These are phyloP conservation scores for Progne subis DNA, from an alignment of 2,113 vertebrate genomes.

Conservation along the genomic window DNA sequence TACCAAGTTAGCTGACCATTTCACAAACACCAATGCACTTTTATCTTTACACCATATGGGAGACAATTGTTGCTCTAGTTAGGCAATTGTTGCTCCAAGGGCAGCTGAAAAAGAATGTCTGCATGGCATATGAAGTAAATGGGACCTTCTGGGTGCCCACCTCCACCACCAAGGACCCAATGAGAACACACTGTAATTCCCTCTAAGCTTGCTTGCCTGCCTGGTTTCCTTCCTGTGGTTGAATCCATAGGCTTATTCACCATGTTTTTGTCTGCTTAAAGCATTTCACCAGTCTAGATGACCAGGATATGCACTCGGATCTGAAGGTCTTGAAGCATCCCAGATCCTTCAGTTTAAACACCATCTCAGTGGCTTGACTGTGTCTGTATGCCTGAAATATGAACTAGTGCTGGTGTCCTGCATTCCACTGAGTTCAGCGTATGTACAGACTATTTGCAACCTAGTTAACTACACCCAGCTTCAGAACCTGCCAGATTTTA, in stretches of 20 bases:
- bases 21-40: background rate
- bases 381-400: background rate
- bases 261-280: background rate
- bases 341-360: background rate
- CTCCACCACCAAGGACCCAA: background rate
- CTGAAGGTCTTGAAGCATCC: background rate
- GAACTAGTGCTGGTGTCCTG: background rate
- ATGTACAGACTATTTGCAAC: background rate
- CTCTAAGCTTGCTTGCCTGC: background rate
- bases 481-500: background rate
- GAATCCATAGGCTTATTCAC: background rate
- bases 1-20: background rate
- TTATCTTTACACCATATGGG: background rate
- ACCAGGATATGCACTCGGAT: background rate
- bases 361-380: background rate
- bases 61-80: background rate
- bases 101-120: accelerated
- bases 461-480: background rate
- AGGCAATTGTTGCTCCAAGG: background rate
- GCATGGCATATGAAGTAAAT: background rate
- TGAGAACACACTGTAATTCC: background rate
- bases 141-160: background rate
- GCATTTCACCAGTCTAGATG: background rate
- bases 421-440: background rate
- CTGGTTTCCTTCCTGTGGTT: background rate